These are phyloP conservation scores for Parambassis ranga DNA, from an alignment of 2,797 vertebrate genomes.

Conservation along the genomic window DNA sequence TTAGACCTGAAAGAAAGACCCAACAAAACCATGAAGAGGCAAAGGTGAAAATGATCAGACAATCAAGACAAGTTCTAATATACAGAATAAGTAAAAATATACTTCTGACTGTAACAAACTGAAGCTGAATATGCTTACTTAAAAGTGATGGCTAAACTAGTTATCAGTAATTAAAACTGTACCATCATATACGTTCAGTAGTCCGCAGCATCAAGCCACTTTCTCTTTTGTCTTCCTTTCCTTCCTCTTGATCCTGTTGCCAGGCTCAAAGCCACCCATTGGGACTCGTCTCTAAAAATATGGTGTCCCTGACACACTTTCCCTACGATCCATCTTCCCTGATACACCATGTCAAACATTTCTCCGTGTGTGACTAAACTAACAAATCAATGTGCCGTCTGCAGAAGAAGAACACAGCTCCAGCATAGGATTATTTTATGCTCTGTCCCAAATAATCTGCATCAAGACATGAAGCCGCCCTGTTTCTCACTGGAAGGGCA, in stretches of 20 bases:
- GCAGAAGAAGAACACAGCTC: neutral
- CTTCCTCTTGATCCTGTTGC: slow-evolving; percentile 67
- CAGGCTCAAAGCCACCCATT: slow-evolving; percentile 67
- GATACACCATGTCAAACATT: slow-evolving; percentile 61
- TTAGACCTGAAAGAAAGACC: too few relatives aligned
- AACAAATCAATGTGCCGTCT: slow-evolving; percentile 30
- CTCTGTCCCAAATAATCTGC: slow-evolving; percentile 13
- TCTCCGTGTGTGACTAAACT: slow-evolving; percentile 52
- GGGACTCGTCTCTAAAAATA: slow-evolving; percentile 82
- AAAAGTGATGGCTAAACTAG: too few relatives aligned
- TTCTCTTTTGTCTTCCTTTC: slow-evolving; percentile 46
- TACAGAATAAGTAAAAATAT: too few relatives aligned
- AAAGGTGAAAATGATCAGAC: too few relatives aligned
- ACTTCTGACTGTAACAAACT: too few relatives aligned
- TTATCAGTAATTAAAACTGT: too few relatives aligned
- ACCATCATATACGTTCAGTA: too few relatives aligned
- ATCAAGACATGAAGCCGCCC: neutral
- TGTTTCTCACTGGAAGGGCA: slow-evolving; percentile 16
- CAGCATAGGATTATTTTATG: neutral
- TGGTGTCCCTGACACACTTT: slow-evolving; percentile 82
- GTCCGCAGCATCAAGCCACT: slow-evolving; percentile 26
- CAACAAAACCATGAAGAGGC: too few relatives aligned
- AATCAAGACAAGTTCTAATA: too few relatives aligned
- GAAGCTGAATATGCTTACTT: too few relatives aligned
- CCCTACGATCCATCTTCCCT: slow-evolving; percentile 61